Base-by-base conservation (phyloP, 1,140 invertebrate genomes). In the Bombus picipes region DNA sequence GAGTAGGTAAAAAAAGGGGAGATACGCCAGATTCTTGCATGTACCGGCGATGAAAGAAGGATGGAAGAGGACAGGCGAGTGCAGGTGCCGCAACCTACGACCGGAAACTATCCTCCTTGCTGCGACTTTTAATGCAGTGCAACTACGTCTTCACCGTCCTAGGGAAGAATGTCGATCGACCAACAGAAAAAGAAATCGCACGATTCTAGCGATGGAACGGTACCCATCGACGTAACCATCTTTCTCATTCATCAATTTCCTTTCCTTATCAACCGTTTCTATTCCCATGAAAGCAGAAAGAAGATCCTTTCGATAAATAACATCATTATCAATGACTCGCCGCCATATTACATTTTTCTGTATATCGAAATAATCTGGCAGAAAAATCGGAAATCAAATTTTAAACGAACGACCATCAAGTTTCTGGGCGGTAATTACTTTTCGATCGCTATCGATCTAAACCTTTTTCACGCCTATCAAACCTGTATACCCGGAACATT, bases 71-170 rank as follows among this genome's bases (percentile, higher is more conserved):
- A n/a, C 80, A 73, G 80, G 80, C 59, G 80, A 81, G 34, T 22
- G 70, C 80, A 81, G 80, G 80, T 81, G 80, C 80, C 70, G 53
- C 80, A 73, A 81, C 68, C 80, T 62, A 73, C 68, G 80, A 73
- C 80, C 68, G 80, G 80, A 81, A 81, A 81, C 80, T 81, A 70
- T 71, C 65, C 39, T 79, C 32, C 39, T 72, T 59, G 32, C 53
- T 34, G 53, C 25, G 12, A 73, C 39, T 59, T 28, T 43, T 53
- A 57, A 73, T 43, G 10, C 47, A 47, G 37, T 43, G 37, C 53
- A 15, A 39, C 22, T 43, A 57, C 39, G 37, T n/a, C 65, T 72
- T 41, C 53, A 37, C 47, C 32, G 25, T 47, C 43, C 43, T 70
- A 80, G 4, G 8, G 13, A 53, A 70, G 32, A 70, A 80, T 66